These are phyloP conservation scores for Chrysolina haemoptera DNA, from an alignment of 2,888 invertebrate genomes.

Conservation along the genomic window DNA sequence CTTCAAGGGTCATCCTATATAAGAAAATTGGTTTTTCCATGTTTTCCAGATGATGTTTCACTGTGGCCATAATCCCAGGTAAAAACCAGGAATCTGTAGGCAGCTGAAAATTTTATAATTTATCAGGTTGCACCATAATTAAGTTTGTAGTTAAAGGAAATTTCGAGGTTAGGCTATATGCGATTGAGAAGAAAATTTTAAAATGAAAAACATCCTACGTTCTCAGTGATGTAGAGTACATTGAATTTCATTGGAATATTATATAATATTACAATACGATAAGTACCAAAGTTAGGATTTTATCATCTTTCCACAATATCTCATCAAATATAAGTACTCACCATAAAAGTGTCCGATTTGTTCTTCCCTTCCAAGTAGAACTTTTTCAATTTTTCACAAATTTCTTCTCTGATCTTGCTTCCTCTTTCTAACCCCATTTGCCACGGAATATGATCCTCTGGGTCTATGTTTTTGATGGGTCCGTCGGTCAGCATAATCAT, in stretches of 20 bases:
- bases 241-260: no score
- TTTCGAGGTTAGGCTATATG: no score
- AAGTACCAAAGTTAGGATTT: no score
- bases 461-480: slow-evolving; percentile 18
- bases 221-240: no score
- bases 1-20: slow-evolving; percentile 60
- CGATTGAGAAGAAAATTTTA: no score
- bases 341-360: slow-evolving; percentile 3
- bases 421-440: slow-evolving; percentile 52
- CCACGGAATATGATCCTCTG: slow-evolving; percentile 51
- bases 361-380: slow-evolving; percentile 33
- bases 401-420: slow-evolving; percentile 53
- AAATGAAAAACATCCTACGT: no score
- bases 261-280: no score
- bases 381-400: slow-evolving; percentile 65
- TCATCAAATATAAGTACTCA: no score
- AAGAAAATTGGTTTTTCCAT: slow-evolving; percentile 59
- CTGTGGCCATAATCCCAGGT: slow-evolving; percentile 53
- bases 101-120: slow-evolving; percentile 52
- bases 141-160: slow-evolving; percentile 25
- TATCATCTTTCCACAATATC: no score
- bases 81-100: slow-evolving; percentile 57
- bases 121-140: no score
- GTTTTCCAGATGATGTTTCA: slow-evolving; percentile 56
- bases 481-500: slow-evolving; percentile 4